Evolutionary conservation across 2,113 vertebrate genomes (phyloP), one percentile per base, ranked within the genome.

Genomic region (Sialia sialis): DNA sequence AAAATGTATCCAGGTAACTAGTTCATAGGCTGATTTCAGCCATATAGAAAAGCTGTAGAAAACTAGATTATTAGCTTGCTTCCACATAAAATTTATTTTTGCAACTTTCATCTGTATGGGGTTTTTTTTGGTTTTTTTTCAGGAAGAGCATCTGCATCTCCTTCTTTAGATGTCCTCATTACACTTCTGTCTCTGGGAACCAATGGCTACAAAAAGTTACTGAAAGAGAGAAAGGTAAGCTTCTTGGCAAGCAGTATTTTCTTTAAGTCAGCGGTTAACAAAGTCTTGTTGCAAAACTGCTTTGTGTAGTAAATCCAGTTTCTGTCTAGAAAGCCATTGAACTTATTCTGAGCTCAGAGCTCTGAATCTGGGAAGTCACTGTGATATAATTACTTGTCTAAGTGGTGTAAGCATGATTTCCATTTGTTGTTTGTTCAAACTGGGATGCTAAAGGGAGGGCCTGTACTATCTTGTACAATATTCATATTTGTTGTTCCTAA

Each of bases 81-180:
- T 88, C 93, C n/a, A 60, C 34, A 34, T 76, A 25, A 62, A 58
- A 30, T 73, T n/a, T 80, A 68, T 73, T 80, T 91, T 77, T 68
- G 10, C 26, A n/a, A 38, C 56, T 54, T 77, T 87, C 38, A 84
- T 92, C 55, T 90, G 46, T 81, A 16, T 51, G 13, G 74, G 3
- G 1, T 3, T 10, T 55, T 52, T 22, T 48, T 30, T 12, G 13
- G 2, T 10, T 62, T 64, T 56, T 72, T 95, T 94, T 49, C 95
- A 99, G 99, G 99, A 91, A 98, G 99, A 96, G 99, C 99, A 13
- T 99, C 99, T 8, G 99, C 99, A 0, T 99, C 99, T 18, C 99
- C 99, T 67, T 99, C 99, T 67, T 98, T 99, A 83, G 99, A 99
- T 64, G 97, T 99, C 92, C 98, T 99, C 85, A 99, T 99, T 92